Base-by-base conservation (phyloP, 2,797 vertebrate genomes). In the Hydrocynus forskahlii region DNA sequence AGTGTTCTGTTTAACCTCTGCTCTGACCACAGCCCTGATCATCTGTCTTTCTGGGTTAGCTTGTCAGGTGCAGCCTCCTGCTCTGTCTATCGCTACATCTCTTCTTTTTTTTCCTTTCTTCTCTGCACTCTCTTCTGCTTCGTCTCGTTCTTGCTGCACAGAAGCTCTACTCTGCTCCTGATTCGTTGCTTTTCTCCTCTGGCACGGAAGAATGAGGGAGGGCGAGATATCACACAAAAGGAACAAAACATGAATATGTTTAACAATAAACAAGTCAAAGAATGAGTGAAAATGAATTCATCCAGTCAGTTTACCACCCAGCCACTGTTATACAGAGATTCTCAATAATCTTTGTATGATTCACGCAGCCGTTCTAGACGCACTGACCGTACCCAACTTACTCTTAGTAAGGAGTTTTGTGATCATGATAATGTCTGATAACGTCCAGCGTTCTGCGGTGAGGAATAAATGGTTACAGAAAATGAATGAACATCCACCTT, bases 31-130 rank as follows among this genome's bases (percentile, higher is more conserved):
- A 90, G 79, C 79, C 80, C 78, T 57, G 68, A 85, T 89, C 89
- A 85, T 87, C 86, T 88, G 87, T 81, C 83, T 88, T 89, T 89
- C 85, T 90, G 84, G 90, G 89, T 91, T 90, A 89, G 57, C 50
- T 70, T 40, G 73, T 89, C 90, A 90, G 88, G 87, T 91, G 88
- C 84, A 81, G 75, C 66, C 83, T 70, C 74, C 78, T 75, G 70
- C 66, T 83, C 21, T 75, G 78, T 67, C 64, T 76, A 79, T 87
- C 81, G 81, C 81, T 84, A 35, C 79, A 85, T 86, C 84, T 84
- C 14, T 77, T 40, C 5, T 73, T n/a, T 75, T 80, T 9, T 77
- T n/a, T 29, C 25, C 50, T 81, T 75, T 81, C 14, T 70, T n/a
- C 40, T 54, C 43, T 80, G 63, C 71, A 63, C 50, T 21, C 79